Conservation (phyloP, 2,888 invertebrate species). For the Leucophora obtusa region DNA sequence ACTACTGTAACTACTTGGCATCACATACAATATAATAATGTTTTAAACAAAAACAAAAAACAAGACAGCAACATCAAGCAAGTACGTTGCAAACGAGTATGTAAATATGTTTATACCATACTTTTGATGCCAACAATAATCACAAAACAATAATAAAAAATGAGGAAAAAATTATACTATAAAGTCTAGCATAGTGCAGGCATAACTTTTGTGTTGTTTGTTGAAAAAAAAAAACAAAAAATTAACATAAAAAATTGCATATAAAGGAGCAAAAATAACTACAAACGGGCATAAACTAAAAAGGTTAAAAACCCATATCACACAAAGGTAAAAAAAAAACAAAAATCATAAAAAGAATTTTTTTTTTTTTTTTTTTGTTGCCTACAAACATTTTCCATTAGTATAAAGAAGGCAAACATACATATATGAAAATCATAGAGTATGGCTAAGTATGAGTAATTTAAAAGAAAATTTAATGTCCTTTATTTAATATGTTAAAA, state of each 20-base stretch:
- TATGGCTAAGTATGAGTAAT: not conserved
- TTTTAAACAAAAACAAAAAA: constrained; percentile 8
- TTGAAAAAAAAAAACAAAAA: constrained; percentile 27
- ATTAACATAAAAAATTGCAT: constrained; percentile 30
- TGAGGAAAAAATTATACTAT: not conserved
- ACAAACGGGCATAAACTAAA: constrained; percentile 30
- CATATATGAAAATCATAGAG: not conserved
- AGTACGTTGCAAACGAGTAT: not conserved
- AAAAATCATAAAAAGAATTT: constrained; percentile 28
- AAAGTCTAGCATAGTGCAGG: constrained; percentile 2
- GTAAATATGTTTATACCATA: not conserved
- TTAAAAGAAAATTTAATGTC: constrained; percentile 5
- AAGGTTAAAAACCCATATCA: constrained; percentile 52
- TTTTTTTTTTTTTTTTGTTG: not conserved
- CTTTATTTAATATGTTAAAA: constrained; percentile 25
- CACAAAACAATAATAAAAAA: not conserved
- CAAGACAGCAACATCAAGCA: not conserved
- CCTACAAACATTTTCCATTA: constrained; percentile 37
- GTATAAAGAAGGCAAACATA: not conserved
- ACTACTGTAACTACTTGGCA: constrained; percentile 49
- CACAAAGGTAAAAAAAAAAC: constrained; percentile 31
- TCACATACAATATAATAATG: constrained; percentile 4
- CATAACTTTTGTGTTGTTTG: constrained; percentile 14
- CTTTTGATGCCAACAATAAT: not conserved
- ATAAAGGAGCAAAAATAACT: constrained; percentile 20